phyloP scores from a whole-genome alignment of 1,140 invertebrate genomes.

The Mizuhopecten yessoensis region DNA sequence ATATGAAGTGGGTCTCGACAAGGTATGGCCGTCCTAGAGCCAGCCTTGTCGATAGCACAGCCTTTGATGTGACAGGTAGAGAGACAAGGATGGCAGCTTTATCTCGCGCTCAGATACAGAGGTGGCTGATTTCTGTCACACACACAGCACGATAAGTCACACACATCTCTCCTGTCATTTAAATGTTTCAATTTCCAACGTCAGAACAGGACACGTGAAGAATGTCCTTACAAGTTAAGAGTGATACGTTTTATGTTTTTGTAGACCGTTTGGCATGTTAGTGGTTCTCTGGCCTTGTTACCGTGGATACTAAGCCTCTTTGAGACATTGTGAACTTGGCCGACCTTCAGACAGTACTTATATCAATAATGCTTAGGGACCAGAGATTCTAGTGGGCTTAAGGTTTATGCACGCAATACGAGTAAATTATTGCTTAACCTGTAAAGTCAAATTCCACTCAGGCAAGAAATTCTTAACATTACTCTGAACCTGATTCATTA shows the following conservation, averaged over 20 bases:
- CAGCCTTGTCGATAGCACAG: background rate
- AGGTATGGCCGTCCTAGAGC: slow-evolving; percentile 20
- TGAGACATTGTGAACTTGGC: background rate
- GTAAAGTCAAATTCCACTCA: background rate
- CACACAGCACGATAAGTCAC: slow-evolving; percentile 23
- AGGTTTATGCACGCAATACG: background rate
- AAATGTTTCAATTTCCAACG: slow-evolving; percentile 39
- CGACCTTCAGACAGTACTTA: slow-evolving; percentile 14
- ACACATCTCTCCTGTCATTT: background rate
- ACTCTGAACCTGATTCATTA: background rate
- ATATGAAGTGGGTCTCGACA: slow-evolving; percentile 5
- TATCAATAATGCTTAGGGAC: background rate
- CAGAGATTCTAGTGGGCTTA: background rate
- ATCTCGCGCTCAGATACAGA: slow-evolving; percentile 20
- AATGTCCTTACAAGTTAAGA: slow-evolving; percentile 9
- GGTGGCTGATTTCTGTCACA: slow-evolving; percentile 37
- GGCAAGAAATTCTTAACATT: too few relatives aligned
- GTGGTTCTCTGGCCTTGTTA: background rate
- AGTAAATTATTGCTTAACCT: background rate
- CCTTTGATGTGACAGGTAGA: slow-evolving; percentile 37
- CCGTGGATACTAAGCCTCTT: slow-evolving; percentile 7
- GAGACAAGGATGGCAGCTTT: slow-evolving; percentile 37
- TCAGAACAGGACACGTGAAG: slow-evolving; percentile 24
- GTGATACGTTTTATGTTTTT: slow-evolving; percentile 13
- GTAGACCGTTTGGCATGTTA: slow-evolving; percentile 20